phyloP scores from a whole-genome alignment of 2,113 vertebrate species.

The Pelecanus crispus region DNA sequence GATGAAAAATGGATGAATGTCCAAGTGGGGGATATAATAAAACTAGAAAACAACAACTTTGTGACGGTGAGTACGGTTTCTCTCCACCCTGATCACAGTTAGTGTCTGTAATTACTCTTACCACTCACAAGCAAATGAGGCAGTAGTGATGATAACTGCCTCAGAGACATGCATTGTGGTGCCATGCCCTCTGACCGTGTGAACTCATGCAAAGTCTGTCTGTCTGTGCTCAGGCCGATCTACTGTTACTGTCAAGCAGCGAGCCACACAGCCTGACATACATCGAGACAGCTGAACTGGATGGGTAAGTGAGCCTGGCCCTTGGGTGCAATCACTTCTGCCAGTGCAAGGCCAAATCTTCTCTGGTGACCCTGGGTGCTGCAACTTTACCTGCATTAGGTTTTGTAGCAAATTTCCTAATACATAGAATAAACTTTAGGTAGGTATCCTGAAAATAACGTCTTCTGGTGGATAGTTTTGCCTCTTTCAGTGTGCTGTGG shows the following conservation, averaged over 20 bases:
- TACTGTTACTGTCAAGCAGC: conserved; percentile 91
- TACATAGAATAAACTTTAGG: background rate
- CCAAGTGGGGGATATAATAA: conserved; percentile 92
- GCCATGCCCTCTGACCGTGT: background rate
- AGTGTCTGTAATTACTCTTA: background rate
- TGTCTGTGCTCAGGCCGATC: conserved; percentile 79
- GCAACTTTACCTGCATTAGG: background rate
- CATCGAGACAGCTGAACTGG: conserved; percentile 91
- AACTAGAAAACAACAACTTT: conserved; percentile 88
- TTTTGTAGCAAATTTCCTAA: background rate
- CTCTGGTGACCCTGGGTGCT: background rate
- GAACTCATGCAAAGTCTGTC: background rate
- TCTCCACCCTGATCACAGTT: background rate
- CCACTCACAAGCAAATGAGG: background rate
- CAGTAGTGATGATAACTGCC: background rate
- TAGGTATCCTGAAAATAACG: background rate
- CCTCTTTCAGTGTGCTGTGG: background rate
- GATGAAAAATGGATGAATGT: conserved; percentile 92
- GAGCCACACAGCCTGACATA: conserved; percentile 89
- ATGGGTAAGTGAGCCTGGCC: conserved; percentile 79
- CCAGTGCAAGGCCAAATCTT: background rate
- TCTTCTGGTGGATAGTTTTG: background rate
- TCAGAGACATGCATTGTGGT: background rate
- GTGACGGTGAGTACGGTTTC: conserved; percentile 79
- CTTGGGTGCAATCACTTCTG: background rate